Base-by-base conservation (phyloP, 2,113 vertebrate genomes). In the Herpetotheres cachinnans region DNA sequence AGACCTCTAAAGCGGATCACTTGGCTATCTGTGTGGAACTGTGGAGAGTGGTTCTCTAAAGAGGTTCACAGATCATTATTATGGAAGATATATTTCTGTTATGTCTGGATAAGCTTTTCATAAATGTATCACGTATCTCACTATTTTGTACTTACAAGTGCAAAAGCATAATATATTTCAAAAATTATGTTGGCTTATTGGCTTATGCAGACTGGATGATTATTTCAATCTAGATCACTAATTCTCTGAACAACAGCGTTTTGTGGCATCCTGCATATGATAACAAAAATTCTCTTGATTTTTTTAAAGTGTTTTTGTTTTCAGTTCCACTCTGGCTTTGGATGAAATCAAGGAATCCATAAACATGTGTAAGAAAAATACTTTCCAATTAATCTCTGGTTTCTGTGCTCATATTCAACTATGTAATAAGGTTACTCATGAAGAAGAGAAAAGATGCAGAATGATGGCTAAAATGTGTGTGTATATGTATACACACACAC, bases 131-230 rank as follows among this genome's bases (percentile, higher is more conserved):
- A 73, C 62, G 46, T 74, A 96, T 72, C 8, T 86, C 89, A 97
- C 38, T 92, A 85, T 91, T 85, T 87, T 85, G 72, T 89, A 89
- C 71, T 97, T 86, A 89, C 0, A 97, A 85, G 52, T 58, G 73
- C 38, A 94, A 58, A 90, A 92, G 27, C 34, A 66, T 30, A 91
- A 74, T 70, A 10, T 93, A 86, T 93, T 94, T 97, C 10, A 94
- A 78, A 96, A 94, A 79, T 77, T 95, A 87, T 74, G 30, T 72
- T 61, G 49, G 16, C 25, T 89, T 95, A 71, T 78, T 86, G 71
- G 32, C 55, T 94, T 95, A 30, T 61, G 9, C 34, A 93, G 71
- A 92, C 74, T 58, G 77, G 59, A 73, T 95, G 95, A 91, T 65
- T 91, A 74, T 70, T 86, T 79, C 50, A 73, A 8, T 59, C 34